These are phyloP conservation scores for Odontothrips loti DNA, from an alignment of 2,888 invertebrate species.

Conservation along the genomic window DNA sequence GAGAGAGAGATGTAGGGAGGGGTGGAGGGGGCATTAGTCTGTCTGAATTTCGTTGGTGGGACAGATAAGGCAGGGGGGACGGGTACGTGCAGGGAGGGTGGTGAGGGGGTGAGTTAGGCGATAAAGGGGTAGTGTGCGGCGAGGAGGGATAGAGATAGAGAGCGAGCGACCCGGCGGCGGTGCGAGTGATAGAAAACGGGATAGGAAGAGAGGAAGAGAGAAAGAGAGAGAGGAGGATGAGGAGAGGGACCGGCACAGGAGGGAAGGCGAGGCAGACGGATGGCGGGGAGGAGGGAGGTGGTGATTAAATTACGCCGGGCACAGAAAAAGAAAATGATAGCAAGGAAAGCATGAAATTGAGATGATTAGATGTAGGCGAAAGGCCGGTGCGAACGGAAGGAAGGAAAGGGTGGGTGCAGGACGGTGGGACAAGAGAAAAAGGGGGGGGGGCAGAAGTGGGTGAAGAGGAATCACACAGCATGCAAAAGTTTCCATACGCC, in stretches of 20 bases:
- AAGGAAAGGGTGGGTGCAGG: neutral
- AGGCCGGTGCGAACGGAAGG: neutral
- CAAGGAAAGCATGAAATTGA: conserved; percentile 24
- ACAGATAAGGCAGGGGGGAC: conserved; percentile 1
- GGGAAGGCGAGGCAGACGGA: neutral
- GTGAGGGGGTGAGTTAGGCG: neutral
- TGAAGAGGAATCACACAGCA: neutral
- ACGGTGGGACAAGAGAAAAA: neutral
- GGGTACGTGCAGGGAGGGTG: neutral
- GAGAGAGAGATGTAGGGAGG: neutral
- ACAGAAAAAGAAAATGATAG: conserved; percentile 24
- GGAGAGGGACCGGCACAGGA: neutral
- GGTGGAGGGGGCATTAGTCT: conserved; percentile 11
- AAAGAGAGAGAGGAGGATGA: neutral
- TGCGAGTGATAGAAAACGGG: neutral
- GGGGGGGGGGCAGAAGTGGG: neutral
- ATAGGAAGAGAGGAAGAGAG: neutral
- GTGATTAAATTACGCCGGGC: conserved; percentile 22
- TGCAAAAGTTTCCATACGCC: neutral
- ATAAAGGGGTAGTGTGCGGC: conserved; percentile 13
- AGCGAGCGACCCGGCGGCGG: neutral
- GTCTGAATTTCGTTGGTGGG: conserved; percentile 22
- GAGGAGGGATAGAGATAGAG: conserved; percentile 1
- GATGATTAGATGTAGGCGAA: conserved; percentile 24
- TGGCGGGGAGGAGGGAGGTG: neutral